Conservation (phyloP, 2,113 vertebrate species). For the Kryptolebias marmoratus region DNA sequence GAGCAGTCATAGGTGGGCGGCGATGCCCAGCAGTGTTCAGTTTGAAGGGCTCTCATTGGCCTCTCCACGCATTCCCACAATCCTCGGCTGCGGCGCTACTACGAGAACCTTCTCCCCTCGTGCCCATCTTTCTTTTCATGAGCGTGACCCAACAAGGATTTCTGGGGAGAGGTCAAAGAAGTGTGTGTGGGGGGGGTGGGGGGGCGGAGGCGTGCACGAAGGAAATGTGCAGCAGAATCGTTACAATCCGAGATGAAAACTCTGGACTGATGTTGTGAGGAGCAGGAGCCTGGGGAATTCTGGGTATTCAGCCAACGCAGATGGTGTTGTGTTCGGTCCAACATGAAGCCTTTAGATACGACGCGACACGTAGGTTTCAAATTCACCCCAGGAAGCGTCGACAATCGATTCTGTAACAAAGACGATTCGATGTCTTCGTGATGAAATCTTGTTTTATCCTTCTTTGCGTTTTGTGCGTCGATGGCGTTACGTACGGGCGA, state of each 20-base stretch:
- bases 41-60: slow-evolving; percentile 74
- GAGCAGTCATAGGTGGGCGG: slow-evolving; percentile 71
- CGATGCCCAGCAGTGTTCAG: slow-evolving; percentile 66
- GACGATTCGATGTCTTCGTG: too few species aligned
- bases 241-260: too few species aligned
- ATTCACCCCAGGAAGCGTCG: too few species aligned
- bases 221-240: not conserved
- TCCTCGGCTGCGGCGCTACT: slow-evolving; percentile 43
- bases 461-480: too few species aligned
- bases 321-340: not conserved
- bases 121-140: not conserved
- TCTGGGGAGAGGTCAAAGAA: slow-evolving; percentile 43
- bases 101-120: not conserved
- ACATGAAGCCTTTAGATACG: not conserved
- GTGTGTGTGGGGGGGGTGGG: slow-evolving; percentile 1
- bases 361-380: too few species aligned
- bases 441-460: too few species aligned
- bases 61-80: slow-evolving; percentile 71
- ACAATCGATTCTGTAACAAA: too few species aligned
- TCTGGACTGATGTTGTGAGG: too few species aligned
- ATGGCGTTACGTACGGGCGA: too few species aligned
- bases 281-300: too few species aligned
- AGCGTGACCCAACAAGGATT: slow-evolving; percentile 43
- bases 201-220: slow-evolving; percentile 24
- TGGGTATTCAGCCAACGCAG: not conserved